phyloP scores from a whole-genome alignment of 2,113 vertebrate species.

The Phaetusa simplex region DNA sequence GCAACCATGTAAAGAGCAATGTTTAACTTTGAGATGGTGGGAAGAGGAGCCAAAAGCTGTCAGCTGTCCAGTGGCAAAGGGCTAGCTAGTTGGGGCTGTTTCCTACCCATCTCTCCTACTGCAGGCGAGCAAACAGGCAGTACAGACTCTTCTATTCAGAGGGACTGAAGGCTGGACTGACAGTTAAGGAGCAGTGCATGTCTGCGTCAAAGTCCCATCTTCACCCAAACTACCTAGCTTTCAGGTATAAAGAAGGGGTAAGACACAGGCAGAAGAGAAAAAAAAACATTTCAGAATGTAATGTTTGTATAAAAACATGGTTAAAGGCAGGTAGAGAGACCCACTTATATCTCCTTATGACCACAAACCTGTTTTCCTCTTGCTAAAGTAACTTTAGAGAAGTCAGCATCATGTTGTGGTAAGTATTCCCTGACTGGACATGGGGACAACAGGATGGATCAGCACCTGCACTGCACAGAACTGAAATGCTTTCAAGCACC shows the following conservation, averaged over 20 bases:
- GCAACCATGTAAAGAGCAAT: neutral
- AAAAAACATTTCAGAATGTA: neutral
- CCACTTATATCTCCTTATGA: neutral
- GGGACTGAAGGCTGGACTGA: neutral
- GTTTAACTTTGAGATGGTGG: neutral
- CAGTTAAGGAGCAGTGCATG: neutral
- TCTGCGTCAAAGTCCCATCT: neutral
- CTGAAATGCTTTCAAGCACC: neutral
- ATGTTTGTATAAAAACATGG: neutral
- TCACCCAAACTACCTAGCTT: neutral
- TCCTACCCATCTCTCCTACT: neutral
- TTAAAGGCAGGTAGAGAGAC: neutral
- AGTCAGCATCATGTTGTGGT: neutral
- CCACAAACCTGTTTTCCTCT: neutral
- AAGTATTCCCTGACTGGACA: neutral
- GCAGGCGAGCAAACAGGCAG: neutral
- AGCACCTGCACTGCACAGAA: neutral
- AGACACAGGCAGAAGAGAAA: neutral
- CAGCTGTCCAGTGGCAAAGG: rapidly evolving
- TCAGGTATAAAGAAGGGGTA: neutral
- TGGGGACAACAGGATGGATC: neutral
- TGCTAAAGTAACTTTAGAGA: neutral
- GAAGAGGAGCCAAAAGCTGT: neutral
- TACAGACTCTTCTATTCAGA: neutral
- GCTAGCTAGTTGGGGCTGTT: neutral